A percentile compares a stretch with the other conserved stretches of the same genome.
phyloP scores from a whole-genome alignment of 2,113 vertebrate species.

The Xyliphius kryptos region DNA sequence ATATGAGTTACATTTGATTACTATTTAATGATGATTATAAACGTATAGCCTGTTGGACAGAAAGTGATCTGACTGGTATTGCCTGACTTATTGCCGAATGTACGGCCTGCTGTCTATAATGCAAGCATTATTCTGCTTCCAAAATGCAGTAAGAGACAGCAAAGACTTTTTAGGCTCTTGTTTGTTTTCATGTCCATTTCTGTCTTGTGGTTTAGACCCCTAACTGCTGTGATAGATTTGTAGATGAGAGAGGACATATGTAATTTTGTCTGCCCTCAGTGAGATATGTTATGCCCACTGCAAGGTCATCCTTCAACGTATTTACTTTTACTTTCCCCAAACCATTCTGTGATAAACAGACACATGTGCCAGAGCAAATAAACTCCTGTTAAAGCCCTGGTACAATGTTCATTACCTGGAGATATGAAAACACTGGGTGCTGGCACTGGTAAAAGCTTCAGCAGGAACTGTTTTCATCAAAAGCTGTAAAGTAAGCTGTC shows the following conservation, averaged over 20 bases:
- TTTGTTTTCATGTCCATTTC: slow-evolving; percentile 32
- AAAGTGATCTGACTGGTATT: slow-evolving; percentile 1
- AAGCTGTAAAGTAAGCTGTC: slow-evolving; percentile 20
- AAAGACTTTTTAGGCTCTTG: slow-evolving; percentile 22
- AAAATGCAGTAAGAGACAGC: slow-evolving; percentile 16
- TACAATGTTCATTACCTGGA: slow-evolving; percentile 5
- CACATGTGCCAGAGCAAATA: slow-evolving; percentile 27
- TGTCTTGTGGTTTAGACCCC: slow-evolving; percentile 9
- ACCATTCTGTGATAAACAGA: slow-evolving; percentile 14
- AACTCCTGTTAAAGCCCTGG: slow-evolving; percentile 7
- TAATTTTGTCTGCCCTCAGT: slow-evolving; percentile 26
- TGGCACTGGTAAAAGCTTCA: slow-evolving; percentile 1
- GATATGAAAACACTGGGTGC: not conserved
- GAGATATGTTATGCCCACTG: slow-evolving; percentile 15
- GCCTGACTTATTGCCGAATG: slow-evolving; percentile 34
- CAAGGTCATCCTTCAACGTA: slow-evolving; percentile 18
- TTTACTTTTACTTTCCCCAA: slow-evolving; percentile 18
- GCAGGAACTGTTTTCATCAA: not conserved
- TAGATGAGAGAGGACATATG: slow-evolving; percentile 20
- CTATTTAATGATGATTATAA: not conserved
- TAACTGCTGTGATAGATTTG: slow-evolving; percentile 24
- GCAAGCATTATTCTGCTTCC: slow-evolving; percentile 13
- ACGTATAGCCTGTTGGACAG: slow-evolving; percentile 20
- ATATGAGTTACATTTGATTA: too few relatives aligned
- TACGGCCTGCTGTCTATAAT: slow-evolving; percentile 25